phyloP scores from a whole-genome alignment of 2,113 vertebrate genomes.

The Eleginops maclovinus region DNA sequence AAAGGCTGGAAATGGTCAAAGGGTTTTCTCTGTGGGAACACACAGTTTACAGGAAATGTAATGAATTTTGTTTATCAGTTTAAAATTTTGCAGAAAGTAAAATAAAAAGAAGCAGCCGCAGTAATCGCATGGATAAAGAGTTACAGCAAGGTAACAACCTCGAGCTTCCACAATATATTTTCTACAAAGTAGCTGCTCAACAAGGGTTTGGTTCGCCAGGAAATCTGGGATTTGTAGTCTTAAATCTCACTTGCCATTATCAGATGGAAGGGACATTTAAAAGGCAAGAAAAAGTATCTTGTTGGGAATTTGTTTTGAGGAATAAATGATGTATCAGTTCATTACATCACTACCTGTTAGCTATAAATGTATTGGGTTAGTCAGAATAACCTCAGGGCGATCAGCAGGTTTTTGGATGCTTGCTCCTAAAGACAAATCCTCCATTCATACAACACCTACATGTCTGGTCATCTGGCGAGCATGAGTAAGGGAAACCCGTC shows the following conservation, averaged over 20 bases:
- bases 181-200: not conserved
- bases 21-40: not conserved
- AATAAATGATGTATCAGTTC: not conserved
- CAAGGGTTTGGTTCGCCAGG: not conserved
- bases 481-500: conserved; percentile 68
- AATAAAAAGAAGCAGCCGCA: no score
- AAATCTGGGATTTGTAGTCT: not conserved
- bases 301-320: no score
- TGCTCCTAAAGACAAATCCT: conserved; percentile 38
- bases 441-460: conserved; percentile 48
- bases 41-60: not conserved
- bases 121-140: no score
- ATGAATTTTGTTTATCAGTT: no score
- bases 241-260: not conserved
- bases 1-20: not conserved
- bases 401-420: conserved; percentile 3
- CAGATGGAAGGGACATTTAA: not conserved
- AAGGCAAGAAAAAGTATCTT: not conserved
- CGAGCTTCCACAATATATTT: not conserved
- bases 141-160: not conserved
- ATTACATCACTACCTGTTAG: not conserved
- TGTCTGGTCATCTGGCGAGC: conserved; percentile 28
- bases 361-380: conserved; percentile 6
- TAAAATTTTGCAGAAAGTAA: no score
- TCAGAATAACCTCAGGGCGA: conserved; percentile 25